Conservation (phyloP, 2,797 vertebrate species). For the Pipistrellus kuhlii region DNA sequence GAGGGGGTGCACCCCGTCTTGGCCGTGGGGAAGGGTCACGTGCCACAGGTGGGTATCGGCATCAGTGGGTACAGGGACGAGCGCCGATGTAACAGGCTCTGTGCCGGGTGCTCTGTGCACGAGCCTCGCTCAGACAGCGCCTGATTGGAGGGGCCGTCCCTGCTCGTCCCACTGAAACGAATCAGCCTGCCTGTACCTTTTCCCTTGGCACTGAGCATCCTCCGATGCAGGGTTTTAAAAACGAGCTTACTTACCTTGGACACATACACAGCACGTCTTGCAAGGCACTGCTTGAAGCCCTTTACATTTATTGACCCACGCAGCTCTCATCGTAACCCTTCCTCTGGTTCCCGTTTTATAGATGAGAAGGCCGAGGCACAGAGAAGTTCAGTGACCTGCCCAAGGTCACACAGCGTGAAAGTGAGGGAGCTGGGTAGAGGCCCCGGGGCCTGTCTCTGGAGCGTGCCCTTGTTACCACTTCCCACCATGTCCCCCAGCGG, state of each 20-base stretch:
- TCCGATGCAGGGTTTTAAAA: no score
- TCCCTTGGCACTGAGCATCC: neutral
- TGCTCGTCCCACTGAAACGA: accelerated
- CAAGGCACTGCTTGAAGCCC: neutral
- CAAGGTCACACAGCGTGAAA: neutral
- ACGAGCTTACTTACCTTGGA: neutral
- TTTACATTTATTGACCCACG: neutral
- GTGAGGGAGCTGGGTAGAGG: neutral
- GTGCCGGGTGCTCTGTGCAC: accelerated
- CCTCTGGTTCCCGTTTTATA: neutral
- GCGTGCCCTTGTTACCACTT: accelerated
- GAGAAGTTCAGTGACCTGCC: neutral
- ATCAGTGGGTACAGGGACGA: neutral
- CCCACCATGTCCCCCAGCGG: accelerated
- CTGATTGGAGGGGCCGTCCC: neutral
- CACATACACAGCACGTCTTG: neutral
- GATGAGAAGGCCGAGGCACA: neutral
- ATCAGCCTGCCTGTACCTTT: neutral
- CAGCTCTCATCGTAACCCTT: neutral
- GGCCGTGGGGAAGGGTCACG: neutral
- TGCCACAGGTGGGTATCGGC: accelerated
- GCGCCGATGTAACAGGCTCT: accelerated
- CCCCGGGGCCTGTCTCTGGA: neutral
- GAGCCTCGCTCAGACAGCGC: accelerated
- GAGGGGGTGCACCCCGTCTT: neutral